Base-by-base conservation (phyloP, 1,140 invertebrate genomes). In the Magallana gigas region DNA sequence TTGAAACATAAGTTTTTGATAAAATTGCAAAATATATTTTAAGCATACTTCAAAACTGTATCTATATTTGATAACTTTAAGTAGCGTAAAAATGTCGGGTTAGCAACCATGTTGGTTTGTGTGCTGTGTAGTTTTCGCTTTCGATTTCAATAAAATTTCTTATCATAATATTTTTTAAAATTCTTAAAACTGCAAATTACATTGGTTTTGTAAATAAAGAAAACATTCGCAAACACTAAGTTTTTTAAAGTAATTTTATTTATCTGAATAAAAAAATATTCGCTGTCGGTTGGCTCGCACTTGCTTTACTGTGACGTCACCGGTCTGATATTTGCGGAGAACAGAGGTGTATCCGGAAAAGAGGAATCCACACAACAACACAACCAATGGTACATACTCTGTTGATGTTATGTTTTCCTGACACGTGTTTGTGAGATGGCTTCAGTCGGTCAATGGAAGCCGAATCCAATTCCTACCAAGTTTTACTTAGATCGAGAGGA, bases 261-360 rank as follows among this genome's bases (percentile, higher is more conserved):
- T 48, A 48, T 48, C 36, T 48, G 5, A 4, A 48, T 48, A 29
- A 76, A 11, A 76, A 68, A 23, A 76, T 12, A 76, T 29, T 23
- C 29, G 12, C 68, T 29, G 18, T 12, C 18, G 18, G 18, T 76
- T 23, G 85, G 59, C 76, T 81, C 88, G 90, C 90, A 92, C 88
- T 81, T 89, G 84, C 71, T 56, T 86, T 60, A 68, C 29, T 71
- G 83, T 92, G 92, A 93, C 91, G 92, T 93, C 90, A 92, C 85
- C 76, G 62, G 64, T 62, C 85, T 80, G 56, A 85, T 80, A 57
- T 85, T 56, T 64, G 29, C 29, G 14, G 48, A 62, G 36, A 11
- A 48, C 60, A 71, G 84, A 83, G 62, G 60, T 29, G 86, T 84
- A 86, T 87, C 90, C 59, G 88, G 85, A 88, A 89, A 87, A 90